Evolutionary conservation across 1,140 invertebrate species (phyloP).

Genomic region (Megathymus violae): DNA sequence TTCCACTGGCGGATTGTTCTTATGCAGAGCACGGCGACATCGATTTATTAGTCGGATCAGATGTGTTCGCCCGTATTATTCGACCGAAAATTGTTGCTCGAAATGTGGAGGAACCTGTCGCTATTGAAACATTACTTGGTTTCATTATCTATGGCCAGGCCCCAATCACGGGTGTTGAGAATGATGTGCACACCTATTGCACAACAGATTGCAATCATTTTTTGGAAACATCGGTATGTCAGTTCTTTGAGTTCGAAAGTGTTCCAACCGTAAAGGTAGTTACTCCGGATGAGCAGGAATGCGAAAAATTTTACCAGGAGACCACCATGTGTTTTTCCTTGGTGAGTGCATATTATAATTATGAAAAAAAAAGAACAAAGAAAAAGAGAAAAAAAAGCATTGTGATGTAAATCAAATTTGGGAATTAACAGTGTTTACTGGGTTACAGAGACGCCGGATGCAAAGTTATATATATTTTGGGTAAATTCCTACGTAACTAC

Average conservation of each 20-base stretch:
- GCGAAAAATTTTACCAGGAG: conserved; percentile 20
- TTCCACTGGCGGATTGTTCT: conserved; percentile 4
- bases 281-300: conserved; percentile 10
- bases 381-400: too few relatives aligned
- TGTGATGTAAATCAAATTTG: too few relatives aligned
- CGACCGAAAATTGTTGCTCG: background rate
- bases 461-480: too few relatives aligned
- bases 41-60: conserved; percentile 10
- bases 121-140: background rate
- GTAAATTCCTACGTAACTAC: too few relatives aligned
- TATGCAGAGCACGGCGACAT: conserved; percentile 2
- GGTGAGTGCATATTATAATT: too few relatives aligned
- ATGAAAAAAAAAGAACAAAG: too few relatives aligned
- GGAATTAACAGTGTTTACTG: too few relatives aligned
- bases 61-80: conserved; percentile 25
- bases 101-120: background rate
- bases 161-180: background rate
- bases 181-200: background rate
- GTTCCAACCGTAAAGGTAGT: background rate
- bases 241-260: conserved; percentile 2
- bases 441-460: too few relatives aligned
- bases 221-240: conserved; percentile 1
- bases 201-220: background rate
- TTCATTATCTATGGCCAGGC: conserved; percentile 7
- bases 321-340: conserved; percentile 18